Evolutionary conservation across 2,888 invertebrate species (phyloP), one percentile per base, ranked within the genome.

Genomic region (Argyresthia goedartella): DNA sequence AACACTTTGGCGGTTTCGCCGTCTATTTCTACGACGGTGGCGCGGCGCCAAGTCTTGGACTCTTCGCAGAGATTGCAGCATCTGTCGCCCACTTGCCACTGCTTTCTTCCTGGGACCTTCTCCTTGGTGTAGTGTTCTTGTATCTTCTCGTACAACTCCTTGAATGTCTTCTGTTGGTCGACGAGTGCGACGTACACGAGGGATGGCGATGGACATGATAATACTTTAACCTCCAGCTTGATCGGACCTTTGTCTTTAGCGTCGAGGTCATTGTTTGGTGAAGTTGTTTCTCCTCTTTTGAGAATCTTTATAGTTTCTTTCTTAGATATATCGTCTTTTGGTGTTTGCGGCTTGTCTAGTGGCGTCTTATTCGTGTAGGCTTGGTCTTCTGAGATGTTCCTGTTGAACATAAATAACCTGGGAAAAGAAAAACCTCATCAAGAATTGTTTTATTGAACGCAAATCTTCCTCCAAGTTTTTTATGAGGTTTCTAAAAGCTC

Each of bases 11-110:
- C 80, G 10, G 71, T 67, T 0, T 76, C 70, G 1, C 73, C 69
- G 6, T 73, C 66, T 0, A 88, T 50, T 51, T 84, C 73, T 0
- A 85, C 65, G 1, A 86, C 61, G 14, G 90, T 79, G 36, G 88
- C 79, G 4, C 96, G 89, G 57, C 90, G 91, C 90, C 92, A 95
- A 36, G 85, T 79, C 42, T 88, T 85, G 11, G 89, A 88, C 11
- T 80, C 76, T 0, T 62, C 56, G 53, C 87, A 79, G 1, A 80
- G 55, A 0, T 87, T 68, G 57, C 79, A 87, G 59, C 89, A 89
- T 52, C 70, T 69, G 13, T 88, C 87, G 0, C 84, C 84, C 0
- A 81, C 69, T n/a, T 74, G 63, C 91, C 91, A 92, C 0, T 67
- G 60, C 0, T 55, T 56, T 53, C 71, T 74, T 1, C 55, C 51